phyloP scores from a whole-genome alignment of 2,797 vertebrate species.

The Vireo griseus region DNA sequence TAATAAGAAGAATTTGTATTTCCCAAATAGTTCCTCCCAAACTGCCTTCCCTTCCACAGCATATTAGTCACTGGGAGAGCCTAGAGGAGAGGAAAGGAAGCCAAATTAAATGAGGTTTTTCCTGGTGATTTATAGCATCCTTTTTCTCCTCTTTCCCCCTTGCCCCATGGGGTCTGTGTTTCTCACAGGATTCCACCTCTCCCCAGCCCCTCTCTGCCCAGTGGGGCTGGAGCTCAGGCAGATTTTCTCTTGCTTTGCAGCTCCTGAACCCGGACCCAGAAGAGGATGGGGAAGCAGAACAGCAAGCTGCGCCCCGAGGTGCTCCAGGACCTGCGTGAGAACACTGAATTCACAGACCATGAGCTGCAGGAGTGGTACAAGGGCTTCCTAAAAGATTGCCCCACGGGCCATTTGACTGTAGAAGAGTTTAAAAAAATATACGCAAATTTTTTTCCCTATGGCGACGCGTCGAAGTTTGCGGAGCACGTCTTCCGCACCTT shows the following conservation, averaged over 20 bases:
- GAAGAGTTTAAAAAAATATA: slow-evolving; percentile 90
- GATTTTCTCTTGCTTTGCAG: slow-evolving; percentile 45
- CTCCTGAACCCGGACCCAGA: neutral
- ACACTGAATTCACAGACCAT: slow-evolving; percentile 86
- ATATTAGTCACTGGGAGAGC: neutral
- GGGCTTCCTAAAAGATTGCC: slow-evolving; percentile 88
- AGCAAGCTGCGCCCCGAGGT: slow-evolving; percentile 86
- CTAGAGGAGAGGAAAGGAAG: neutral
- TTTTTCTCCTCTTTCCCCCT: neutral
- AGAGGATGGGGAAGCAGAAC: slow-evolving; percentile 86
- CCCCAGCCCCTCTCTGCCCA: fast-evolving
- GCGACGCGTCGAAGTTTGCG: slow-evolving; percentile 85
- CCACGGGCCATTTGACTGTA: slow-evolving; percentile 84
- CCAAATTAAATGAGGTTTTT: neutral
- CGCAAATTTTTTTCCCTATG: slow-evolving; percentile 86
- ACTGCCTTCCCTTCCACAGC: neutral
- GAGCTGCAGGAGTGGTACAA: slow-evolving; percentile 90
- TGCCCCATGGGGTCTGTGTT: neutral
- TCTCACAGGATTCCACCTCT: neutral
- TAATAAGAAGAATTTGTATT: neutral
- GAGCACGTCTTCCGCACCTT: slow-evolving; percentile 88
- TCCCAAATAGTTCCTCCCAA: neutral
- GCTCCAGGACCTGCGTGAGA: slow-evolving; percentile 85
- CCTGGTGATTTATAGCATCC: neutral
- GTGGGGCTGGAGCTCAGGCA: neutral